Base-by-base conservation (phyloP, 1,140 invertebrate genomes). In the Caligus rogercresseyi region DNA sequence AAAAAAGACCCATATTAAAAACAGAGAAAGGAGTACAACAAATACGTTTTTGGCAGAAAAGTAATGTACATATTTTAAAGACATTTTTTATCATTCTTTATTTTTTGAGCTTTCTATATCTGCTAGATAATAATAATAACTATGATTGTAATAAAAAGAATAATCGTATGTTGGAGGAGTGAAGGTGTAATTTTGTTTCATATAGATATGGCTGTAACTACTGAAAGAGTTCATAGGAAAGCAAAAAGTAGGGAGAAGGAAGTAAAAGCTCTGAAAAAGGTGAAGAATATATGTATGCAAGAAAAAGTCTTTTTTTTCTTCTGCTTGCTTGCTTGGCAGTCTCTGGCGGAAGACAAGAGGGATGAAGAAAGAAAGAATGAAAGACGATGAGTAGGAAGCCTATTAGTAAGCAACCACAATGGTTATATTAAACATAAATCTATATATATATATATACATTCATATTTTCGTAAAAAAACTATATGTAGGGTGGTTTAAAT, bases 141-240 rank as follows among this genome's bases (percentile, higher is more conserved):
- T 25, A 52, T 25, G 18, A 25, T 4, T 25, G 21, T 25, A 25
- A 18, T 16, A 15, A 18, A 59, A 16, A 52, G 13, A 52, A 26
- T 13, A 19, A 59, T 59, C 14, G 14, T 15, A 15, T 19, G 14
- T 14, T 59, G 51, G 13, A 59, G 14, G 19, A 14, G 14, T 59
- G 19, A 11, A 31, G 19, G 51, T 59, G 51, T 61, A 52, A 15
- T 18, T 61, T 21, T 26, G 25, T 59, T 59, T 23, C 31, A 59
- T 26, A 59, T 59, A 59, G n/a, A 56, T 56, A 56, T 56, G 24
- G 43, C 14, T 20, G n/a, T n/a, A n/a, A n/a, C n/a, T n/a, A n/a
- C n/a, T n/a, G n/a, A n/a, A 43, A 43, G 31, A n/a, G 31, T 11
- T 43, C 31, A 43, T n/a, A 43, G n/a, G 31, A 43, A 43, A 43